phyloP scores from a whole-genome alignment of 2,797 vertebrate species.

The Peromyscus nudipes region DNA sequence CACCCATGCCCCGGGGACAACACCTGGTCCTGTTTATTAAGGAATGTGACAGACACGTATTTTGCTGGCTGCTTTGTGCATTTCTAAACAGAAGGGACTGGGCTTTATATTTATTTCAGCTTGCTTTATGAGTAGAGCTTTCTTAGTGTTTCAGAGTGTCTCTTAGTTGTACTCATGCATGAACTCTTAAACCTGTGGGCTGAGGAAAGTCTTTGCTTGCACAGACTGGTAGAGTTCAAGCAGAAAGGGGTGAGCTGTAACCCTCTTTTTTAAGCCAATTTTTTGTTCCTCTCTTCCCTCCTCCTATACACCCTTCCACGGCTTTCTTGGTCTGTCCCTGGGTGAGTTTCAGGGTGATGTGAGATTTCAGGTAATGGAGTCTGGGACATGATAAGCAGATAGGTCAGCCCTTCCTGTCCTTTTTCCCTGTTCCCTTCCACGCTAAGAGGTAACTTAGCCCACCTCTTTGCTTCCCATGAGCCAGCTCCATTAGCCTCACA shows the following conservation, averaged over 20 bases:
- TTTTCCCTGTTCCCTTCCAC: not conserved
- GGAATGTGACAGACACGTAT: constrained; percentile 82
- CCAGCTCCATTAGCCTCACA: not conserved
- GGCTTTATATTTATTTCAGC: constrained; percentile 61
- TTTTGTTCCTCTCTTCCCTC: not conserved
- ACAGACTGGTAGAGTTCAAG: not conserved
- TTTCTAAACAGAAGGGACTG: constrained; percentile 71
- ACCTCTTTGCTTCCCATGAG: not conserved
- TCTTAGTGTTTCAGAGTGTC: not conserved
- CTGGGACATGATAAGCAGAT: not conserved
- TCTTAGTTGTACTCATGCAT: not conserved
- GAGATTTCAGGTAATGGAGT: not conserved
- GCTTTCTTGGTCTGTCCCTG: not conserved
- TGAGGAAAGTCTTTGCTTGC: not conserved
- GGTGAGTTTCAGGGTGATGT: not conserved
- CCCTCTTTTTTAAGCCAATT: not conserved
- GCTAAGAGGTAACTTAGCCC: not conserved
- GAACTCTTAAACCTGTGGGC: not conserved
- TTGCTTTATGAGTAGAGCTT: constrained; percentile 70
- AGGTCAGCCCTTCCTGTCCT: not conserved
- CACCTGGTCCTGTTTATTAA: constrained; percentile 85
- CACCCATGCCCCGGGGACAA: constrained; percentile 47
- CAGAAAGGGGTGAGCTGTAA: not conserved
- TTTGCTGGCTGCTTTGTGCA: constrained; percentile 69
- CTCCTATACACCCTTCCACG: not conserved